These are phyloP conservation scores for Antheraea yamamai DNA, from an alignment of 2,888 invertebrate genomes.

Conservation along the genomic window DNA sequence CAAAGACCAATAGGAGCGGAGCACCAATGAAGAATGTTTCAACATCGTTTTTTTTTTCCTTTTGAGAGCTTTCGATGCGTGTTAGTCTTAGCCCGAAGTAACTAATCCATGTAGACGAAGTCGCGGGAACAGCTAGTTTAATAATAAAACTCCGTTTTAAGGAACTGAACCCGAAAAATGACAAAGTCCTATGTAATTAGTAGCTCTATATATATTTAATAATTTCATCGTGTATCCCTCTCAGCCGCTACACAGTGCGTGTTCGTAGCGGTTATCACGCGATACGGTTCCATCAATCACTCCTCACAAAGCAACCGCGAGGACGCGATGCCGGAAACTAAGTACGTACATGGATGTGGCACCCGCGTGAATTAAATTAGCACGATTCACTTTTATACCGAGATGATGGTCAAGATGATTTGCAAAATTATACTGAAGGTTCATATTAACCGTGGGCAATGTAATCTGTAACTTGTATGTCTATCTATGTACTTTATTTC, in stretches of 20 bases:
- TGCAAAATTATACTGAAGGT: background rate
- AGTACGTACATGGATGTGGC: conserved; percentile 8
- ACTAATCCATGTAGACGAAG: no score
- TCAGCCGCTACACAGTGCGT: background rate
- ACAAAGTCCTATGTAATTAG: background rate
- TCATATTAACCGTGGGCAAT: background rate
- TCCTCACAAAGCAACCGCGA: background rate
- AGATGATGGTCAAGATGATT: background rate
- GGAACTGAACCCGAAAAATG: background rate
- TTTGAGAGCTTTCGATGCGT: no score
- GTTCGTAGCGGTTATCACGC: conserved; percentile 16
- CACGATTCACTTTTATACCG: background rate
- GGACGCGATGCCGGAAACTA: conserved; percentile 2
- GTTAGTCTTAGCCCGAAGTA: no score
- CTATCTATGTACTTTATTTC: background rate
- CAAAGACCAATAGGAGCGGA: no score
- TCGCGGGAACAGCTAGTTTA: no score
- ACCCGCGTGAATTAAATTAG: conserved; percentile 7
- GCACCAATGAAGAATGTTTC: no score
- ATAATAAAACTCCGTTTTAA: no score
- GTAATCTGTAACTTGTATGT: background rate
- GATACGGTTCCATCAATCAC: conserved; percentile 19
- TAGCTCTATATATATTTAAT: background rate
- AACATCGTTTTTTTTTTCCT: no score
- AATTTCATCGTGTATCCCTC: background rate